Conservation (phyloP, 2,797 vertebrate species). For the Scolopax bukidnonensis region DNA sequence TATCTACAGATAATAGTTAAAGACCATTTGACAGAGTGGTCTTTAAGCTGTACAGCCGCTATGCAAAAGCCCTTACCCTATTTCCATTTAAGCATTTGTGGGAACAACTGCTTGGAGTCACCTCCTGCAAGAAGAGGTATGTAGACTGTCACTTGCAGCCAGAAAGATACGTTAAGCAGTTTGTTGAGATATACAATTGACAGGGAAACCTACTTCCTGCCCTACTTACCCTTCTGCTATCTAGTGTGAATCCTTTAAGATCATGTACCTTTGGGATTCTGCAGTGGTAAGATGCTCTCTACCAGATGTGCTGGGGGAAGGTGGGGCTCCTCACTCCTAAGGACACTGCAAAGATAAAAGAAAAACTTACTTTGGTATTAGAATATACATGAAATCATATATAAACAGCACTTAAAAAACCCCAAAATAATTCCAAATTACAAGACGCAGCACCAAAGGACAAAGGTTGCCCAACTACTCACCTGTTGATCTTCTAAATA, state of each 20-base stretch:
- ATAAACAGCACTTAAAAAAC: not conserved
- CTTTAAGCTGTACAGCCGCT: not conserved
- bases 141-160: not conserved
- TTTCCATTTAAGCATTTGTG: slow-evolving; percentile 4
- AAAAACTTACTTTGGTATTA: not conserved
- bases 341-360: not conserved
- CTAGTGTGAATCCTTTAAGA: not conserved
- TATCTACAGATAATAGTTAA: not conserved
- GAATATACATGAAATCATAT: not conserved
- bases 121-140: not conserved
- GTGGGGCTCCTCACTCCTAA: not conserved
- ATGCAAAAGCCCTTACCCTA: not conserved
- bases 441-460: not conserved
- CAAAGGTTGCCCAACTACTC: not conserved
- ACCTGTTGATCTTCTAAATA: not conserved
- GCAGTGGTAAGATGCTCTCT: not conserved
- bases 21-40: not conserved
- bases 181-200: not conserved
- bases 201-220: not conserved
- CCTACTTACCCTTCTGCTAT: not conserved
- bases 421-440: not conserved
- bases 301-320: not conserved
- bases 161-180: not conserved
- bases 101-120: not conserved
- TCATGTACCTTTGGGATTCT: not conserved